These are phyloP conservation scores for Cataglyphis albicans DNA, from an alignment of 2,888 invertebrate species.

Conservation along the genomic window DNA sequence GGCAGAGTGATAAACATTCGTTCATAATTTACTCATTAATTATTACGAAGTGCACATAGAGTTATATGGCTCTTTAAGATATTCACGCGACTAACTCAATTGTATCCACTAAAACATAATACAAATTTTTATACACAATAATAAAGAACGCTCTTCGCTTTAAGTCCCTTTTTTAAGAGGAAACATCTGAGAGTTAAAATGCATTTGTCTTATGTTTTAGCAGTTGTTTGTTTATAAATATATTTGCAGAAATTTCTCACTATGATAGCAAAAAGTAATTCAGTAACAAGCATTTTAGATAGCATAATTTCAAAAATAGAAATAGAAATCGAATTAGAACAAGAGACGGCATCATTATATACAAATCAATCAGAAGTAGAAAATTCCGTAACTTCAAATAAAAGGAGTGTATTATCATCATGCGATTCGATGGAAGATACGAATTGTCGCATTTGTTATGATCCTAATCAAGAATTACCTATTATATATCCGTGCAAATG, in stretches of 20 bases:
- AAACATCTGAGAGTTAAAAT: not conserved
- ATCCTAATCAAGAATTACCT: slow-evolving; percentile 85
- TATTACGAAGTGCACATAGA: slow-evolving; percentile 71
- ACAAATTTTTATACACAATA: slow-evolving; percentile 76
- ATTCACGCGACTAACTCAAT: slow-evolving; percentile 71
- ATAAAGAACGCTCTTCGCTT: slow-evolving; percentile 12
- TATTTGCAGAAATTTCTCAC: slow-evolving; percentile 22
- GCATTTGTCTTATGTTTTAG: slow-evolving; percentile 28
- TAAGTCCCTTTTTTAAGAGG: not conserved
- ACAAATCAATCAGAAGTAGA: slow-evolving; percentile 48
- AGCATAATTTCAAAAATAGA: slow-evolving; percentile 73
- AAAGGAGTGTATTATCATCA: slow-evolving; percentile 51
- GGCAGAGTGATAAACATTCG: slow-evolving; percentile 85
- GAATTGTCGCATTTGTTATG: slow-evolving; percentile 87
- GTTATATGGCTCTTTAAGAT: slow-evolving; percentile 68
- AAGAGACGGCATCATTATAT: slow-evolving; percentile 20
- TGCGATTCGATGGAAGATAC: slow-evolving; percentile 65
- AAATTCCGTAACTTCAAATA: slow-evolving; percentile 19
- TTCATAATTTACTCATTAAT: slow-evolving; percentile 70
- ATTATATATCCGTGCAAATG: slow-evolving; percentile 87
- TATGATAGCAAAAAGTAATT: slow-evolving; percentile 71
- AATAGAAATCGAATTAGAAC: slow-evolving; percentile 61
- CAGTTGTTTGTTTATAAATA: slow-evolving; percentile 48
- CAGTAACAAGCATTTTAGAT: slow-evolving; percentile 71
- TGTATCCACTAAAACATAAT: slow-evolving; percentile 75